phyloP scores from a whole-genome alignment of 2,113 vertebrate genomes.

The Burhinus oedicnemus region DNA sequence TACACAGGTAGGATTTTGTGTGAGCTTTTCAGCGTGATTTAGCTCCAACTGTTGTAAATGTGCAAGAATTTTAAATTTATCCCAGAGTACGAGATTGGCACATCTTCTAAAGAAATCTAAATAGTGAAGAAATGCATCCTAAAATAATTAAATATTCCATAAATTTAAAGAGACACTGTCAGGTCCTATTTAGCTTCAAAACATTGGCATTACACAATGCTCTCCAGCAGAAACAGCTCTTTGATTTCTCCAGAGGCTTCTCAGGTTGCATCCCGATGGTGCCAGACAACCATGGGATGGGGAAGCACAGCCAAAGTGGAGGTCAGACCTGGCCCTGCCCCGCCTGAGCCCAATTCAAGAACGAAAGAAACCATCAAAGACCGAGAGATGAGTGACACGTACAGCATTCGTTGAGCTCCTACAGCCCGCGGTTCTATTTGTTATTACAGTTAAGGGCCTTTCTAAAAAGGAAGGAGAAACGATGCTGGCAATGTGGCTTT shows the following conservation, averaged over 20 bases:
- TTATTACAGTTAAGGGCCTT: neutral
- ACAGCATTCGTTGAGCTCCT: neutral
- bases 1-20: neutral
- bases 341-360: neutral
- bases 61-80: neutral
- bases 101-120: neutral
- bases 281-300: neutral
- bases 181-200: neutral
- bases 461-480: neutral
- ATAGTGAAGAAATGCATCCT: neutral
- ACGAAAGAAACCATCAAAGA: neutral
- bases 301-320: neutral
- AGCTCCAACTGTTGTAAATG: neutral
- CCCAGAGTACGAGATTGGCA: neutral
- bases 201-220: neutral
- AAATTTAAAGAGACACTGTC: neutral
- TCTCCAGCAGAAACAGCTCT: neutral
- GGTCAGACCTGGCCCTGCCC: neutral
- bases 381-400: accelerated
- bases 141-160: neutral
- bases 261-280: accelerated
- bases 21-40: neutral
- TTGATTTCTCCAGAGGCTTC: neutral
- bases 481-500: neutral
- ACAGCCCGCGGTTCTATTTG: neutral